Percentiles rank a stretch among this genome's conserved stretches.
Conservation (phyloP, 2,797 vertebrate genomes). For the Trematomus bernacchii region DNA sequence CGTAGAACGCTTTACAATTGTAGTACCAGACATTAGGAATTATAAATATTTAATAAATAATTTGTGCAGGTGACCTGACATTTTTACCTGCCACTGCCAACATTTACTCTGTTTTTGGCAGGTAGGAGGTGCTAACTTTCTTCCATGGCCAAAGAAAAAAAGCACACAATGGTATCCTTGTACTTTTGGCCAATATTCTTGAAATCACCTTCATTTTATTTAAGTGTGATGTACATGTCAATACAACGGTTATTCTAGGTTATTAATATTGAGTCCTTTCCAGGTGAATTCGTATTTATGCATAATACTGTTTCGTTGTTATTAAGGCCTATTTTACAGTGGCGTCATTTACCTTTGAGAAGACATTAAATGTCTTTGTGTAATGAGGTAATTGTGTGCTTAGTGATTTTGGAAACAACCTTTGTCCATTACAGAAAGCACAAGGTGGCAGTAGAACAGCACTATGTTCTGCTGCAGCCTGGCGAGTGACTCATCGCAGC, state of each 20-base stretch:
- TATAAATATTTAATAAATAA: no score
- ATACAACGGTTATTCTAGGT: neutral
- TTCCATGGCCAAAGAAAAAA: neutral
- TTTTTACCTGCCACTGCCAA: no score
- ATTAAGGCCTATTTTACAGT: neutral
- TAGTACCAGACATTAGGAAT: no score
- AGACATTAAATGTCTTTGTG: neutral
- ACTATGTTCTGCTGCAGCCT: constrained; percentile 30
- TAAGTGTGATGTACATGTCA: neutral
- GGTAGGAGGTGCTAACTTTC: no score
- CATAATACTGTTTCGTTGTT: neutral
- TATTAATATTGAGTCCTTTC: neutral
- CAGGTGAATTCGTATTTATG: neutral
- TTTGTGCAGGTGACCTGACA: no score
- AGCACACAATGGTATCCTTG: neutral
- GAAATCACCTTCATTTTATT: neutral
- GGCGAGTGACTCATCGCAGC: constrained; percentile 68
- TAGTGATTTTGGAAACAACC: neutral
- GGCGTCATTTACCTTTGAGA: neutral
- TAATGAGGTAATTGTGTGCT: neutral
- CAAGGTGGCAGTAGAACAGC: constrained; percentile 78
- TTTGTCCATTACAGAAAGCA: constrained; percentile 30
- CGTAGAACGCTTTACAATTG: no score
- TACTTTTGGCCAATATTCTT: neutral
- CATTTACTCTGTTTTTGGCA: no score